These are phyloP conservation scores for Thamnophis elegans DNA, from an alignment of 2,797 vertebrate species.

Conservation along the genomic window DNA sequence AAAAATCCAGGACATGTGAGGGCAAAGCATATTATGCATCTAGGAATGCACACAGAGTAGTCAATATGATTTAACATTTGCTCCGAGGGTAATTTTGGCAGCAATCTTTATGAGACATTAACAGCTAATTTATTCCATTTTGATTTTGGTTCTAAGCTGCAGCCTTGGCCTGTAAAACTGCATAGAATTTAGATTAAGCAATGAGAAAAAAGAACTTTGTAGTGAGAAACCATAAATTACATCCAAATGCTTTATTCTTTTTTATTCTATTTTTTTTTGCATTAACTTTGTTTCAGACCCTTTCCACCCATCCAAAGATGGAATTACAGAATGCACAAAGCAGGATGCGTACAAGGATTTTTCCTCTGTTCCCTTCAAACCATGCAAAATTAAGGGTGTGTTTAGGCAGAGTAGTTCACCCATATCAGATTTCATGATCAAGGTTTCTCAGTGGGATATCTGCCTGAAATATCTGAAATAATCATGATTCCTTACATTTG, in stretches of 20 bases:
- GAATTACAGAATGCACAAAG: neutral
- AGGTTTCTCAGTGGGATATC: neutral
- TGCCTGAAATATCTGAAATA: too few species aligned
- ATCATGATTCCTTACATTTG: neutral
- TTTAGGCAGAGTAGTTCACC: neutral
- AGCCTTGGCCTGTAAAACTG: slow-evolving; percentile 41
- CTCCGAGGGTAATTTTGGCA: slow-evolving; percentile 38
- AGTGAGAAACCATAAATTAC: slow-evolving; percentile 29
- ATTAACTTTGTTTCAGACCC: slow-evolving; percentile 27
- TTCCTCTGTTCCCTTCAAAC: neutral
- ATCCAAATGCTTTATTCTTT: slow-evolving; percentile 17
- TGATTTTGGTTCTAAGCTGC: slow-evolving; percentile 48
- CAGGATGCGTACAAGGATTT: neutral
- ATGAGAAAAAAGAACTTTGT: slow-evolving; percentile 35
- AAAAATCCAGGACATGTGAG: neutral
- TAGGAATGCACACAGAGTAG: slow-evolving; percentile 1
- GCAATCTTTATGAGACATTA: slow-evolving; percentile 42
- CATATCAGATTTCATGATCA: neutral
- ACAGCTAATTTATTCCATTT: slow-evolving; percentile 45
- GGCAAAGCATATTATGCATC: neutral
- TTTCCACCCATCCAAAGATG: neutral
- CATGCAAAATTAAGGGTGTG: neutral
- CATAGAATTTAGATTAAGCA: slow-evolving; percentile 54
- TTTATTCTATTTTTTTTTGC: neutral
- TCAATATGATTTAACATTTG: slow-evolving; percentile 16